A percentile compares a stretch with the other conserved stretches of the same genome.
Conservation (phyloP, 2,113 vertebrate species). For the Pelvicachromis taeniatus region DNA sequence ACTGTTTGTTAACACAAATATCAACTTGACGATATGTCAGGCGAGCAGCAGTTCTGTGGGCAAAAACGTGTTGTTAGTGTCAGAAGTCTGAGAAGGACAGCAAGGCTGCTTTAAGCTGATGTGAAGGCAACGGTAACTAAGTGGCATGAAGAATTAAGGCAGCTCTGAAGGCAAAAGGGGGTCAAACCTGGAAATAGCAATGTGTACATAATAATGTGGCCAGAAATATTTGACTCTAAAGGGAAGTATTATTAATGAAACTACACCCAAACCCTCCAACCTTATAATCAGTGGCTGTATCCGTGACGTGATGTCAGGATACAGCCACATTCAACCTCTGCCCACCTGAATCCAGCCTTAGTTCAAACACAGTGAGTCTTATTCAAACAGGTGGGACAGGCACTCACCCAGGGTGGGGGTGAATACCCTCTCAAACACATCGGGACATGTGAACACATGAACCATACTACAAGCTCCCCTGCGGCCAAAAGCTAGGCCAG, state of each 20-base stretch:
- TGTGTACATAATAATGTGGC: not conserved
- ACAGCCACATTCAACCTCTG: not conserved
- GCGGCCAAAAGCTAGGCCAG: not conserved
- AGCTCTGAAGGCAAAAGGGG: not conserved
- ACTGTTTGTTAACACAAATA: not conserved
- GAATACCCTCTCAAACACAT: not conserved
- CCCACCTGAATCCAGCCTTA: not conserved
- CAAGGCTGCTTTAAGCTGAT: not conserved
- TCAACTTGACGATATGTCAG: not conserved
- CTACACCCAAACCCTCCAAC: not conserved
- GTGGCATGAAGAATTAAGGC: not conserved
- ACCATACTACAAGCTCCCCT: not conserved
- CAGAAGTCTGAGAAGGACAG: not conserved
- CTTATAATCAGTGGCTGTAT: not conserved
- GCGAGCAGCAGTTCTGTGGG: not conserved
- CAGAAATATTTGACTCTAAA: not conserved
- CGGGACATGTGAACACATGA: not conserved
- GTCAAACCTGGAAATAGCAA: not conserved
- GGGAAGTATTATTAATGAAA: not conserved
- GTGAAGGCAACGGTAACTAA: not conserved
- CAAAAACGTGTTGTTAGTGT: not conserved
- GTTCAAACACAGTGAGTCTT: conserved; percentile 15
- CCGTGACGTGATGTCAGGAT: conserved; percentile 1
- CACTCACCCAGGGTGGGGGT: not conserved
- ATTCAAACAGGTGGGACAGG: conserved; percentile 41